phyloP scores from a whole-genome alignment of 2,113 vertebrate genomes.

The Gobio gobio region DNA sequence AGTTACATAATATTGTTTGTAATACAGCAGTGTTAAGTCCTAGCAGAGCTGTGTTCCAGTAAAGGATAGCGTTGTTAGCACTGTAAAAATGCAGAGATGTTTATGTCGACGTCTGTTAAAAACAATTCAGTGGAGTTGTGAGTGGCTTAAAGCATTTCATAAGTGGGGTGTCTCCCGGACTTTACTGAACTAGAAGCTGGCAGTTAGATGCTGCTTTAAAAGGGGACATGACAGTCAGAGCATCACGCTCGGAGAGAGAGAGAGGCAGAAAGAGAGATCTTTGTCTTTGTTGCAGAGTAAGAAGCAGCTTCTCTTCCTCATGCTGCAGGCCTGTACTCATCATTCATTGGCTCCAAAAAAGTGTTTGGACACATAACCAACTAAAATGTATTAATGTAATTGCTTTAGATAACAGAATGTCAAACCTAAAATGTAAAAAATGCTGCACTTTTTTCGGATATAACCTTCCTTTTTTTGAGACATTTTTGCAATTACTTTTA shows the following conservation, averaged over 20 bases:
- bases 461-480: not conserved
- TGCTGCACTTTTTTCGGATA: not conserved
- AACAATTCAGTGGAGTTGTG: not conserved
- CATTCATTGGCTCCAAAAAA: not conserved
- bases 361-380: not conserved
- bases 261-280: constrained; percentile 9
- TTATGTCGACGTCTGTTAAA: not conserved
- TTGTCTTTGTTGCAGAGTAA: not conserved
- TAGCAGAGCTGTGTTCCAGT: not conserved
- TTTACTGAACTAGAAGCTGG: not conserved
- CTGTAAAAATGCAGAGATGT: not conserved
- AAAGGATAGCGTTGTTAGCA: not conserved
- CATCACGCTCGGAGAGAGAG: constrained; percentile 35
- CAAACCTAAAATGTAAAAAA: not conserved
- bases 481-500: not conserved
- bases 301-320: not conserved
- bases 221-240: constrained; percentile 57
- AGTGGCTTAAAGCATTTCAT: not conserved
- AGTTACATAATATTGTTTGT: constrained; percentile 18
- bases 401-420: not conserved
- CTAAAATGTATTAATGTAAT: not conserved
- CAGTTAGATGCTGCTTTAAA: not conserved
- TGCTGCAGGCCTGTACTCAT: not conserved
- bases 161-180: not conserved
- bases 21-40: not conserved